These are phyloP conservation scores for Bergia puertoricense DNA, from an alignment of 92 coral and sea anemone species.

Conservation along the genomic window DNA sequence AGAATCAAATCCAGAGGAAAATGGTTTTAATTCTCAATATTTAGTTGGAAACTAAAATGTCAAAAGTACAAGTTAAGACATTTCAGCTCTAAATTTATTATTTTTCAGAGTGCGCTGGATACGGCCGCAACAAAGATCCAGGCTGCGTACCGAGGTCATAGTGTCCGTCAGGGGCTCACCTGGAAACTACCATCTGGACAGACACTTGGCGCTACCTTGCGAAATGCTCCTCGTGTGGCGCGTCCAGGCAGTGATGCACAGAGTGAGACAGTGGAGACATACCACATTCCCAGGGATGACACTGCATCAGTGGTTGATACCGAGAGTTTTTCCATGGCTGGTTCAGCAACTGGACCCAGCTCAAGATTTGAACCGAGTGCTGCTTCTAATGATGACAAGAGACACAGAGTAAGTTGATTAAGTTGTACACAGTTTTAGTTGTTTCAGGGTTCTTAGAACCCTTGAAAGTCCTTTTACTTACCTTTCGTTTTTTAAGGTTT, in stretches of 20 bases:
- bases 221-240: conserved; percentile 57
- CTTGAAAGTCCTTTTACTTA: too few relatives aligned
- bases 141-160: conserved; percentile 96
- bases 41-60: background rate
- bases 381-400: conserved; percentile 1
- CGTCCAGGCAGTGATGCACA: conserved; percentile 1
- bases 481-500: background rate
- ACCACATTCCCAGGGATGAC: conserved; percentile 16
- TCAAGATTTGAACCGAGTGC: conserved; percentile 15
- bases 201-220: conserved; percentile 76
- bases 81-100: too few relatives aligned
- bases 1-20: background rate
- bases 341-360: background rate
- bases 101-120: conserved; percentile 64
- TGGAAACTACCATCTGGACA: conserved; percentile 95
- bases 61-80: background rate
- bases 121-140: conserved; percentile 95
- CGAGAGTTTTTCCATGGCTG: conserved; percentile 14
- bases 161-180: conserved; percentile 83
- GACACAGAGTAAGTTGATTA: conserved; percentile 13
- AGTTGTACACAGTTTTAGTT: background rate
- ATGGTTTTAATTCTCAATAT: background rate
- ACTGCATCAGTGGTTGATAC: conserved; percentile 13
- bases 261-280: conserved; percentile 27
- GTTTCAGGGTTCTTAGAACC: background rate